A percentile compares a stretch with the other conserved stretches of the same genome.
These are phyloP conservation scores for Orientallactaga sibirica DNA, from an alignment of 2,797 vertebrate species.

Conservation along the genomic window DNA sequence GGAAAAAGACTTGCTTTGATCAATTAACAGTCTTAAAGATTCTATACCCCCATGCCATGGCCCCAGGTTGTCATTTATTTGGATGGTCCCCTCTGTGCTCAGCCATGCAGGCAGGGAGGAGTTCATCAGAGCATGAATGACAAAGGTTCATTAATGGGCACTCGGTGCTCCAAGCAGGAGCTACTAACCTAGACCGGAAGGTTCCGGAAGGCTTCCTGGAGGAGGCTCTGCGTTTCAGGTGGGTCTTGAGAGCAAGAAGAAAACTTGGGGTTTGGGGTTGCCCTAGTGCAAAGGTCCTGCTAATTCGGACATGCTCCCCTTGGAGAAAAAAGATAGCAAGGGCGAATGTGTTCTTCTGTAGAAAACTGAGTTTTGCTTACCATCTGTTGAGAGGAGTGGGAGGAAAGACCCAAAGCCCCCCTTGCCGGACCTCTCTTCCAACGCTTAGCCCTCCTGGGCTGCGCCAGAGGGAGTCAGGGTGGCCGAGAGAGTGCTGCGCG, in stretches of 20 bases:
- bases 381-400: slow-evolving; percentile 54
- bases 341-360: neutral
- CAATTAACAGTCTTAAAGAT: neutral
- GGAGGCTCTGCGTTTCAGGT: neutral
- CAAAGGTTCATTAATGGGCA: neutral
- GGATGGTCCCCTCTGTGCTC: neutral
- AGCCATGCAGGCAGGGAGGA: neutral
- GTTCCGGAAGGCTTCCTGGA: slow-evolving; percentile 30
- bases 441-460: neutral
- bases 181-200: neutral
- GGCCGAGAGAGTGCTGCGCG: neutral
- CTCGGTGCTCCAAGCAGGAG: neutral
- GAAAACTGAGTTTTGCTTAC: slow-evolving; percentile 66
- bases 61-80: slow-evolving; percentile 10
- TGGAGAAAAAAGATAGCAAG: neutral
- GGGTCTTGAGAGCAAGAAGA: neutral
- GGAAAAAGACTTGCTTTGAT: neutral
- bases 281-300: neutral
- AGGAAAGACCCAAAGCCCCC: neutral
- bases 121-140: neutral
- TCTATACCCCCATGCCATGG: neutral
- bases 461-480: neutral
- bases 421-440: slow-evolving; percentile 22
- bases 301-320: neutral
- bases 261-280: neutral